Percentiles rank a stretch among this genome's conserved stretches.
These are phyloP conservation scores for Atopsyche davidsoni DNA, from an alignment of 1,140 invertebrate species.

Conservation along the genomic window DNA sequence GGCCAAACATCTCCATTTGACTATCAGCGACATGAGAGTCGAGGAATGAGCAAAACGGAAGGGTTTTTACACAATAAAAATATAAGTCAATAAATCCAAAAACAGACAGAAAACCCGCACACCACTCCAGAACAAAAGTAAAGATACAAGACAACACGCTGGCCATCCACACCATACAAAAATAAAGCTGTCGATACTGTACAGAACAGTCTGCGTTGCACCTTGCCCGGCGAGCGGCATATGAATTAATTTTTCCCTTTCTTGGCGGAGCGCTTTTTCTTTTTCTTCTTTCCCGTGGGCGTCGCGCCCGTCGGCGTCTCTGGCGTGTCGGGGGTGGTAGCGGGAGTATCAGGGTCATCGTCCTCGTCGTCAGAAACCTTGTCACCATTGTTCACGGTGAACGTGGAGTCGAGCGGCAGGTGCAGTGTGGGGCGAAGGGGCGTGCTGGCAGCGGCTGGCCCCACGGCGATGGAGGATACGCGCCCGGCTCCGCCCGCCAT, in stretches of 20 bases:
- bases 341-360: slow-evolving; percentile 32
- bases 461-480: slow-evolving; percentile 45
- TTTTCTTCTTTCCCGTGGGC: slow-evolving; percentile 35
- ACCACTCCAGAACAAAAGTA: no score
- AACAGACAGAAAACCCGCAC: no score
- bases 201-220: no score
- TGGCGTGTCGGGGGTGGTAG: slow-evolving; percentile 31
- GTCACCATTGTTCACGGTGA: slow-evolving; percentile 7
- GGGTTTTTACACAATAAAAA: no score
- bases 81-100: no score
- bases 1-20: no score
- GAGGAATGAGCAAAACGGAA: no score
- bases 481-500: slow-evolving; percentile 42
- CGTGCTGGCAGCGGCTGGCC: slow-evolving; percentile 33
- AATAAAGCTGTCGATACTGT: no score
- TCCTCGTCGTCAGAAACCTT: slow-evolving; percentile 15
- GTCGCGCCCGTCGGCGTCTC: slow-evolving; percentile 19
- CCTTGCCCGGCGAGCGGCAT: not conserved
- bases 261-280: slow-evolving; percentile 31
- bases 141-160: no score
- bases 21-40: no score
- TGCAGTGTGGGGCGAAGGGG: slow-evolving; percentile 13
- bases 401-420: slow-evolving; percentile 21
- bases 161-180: no score
- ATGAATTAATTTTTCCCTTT: slow-evolving; percentile 35